Evolutionary conservation across 2,113 vertebrate genomes (phyloP).

Genomic region (Colinus virginianus): DNA sequence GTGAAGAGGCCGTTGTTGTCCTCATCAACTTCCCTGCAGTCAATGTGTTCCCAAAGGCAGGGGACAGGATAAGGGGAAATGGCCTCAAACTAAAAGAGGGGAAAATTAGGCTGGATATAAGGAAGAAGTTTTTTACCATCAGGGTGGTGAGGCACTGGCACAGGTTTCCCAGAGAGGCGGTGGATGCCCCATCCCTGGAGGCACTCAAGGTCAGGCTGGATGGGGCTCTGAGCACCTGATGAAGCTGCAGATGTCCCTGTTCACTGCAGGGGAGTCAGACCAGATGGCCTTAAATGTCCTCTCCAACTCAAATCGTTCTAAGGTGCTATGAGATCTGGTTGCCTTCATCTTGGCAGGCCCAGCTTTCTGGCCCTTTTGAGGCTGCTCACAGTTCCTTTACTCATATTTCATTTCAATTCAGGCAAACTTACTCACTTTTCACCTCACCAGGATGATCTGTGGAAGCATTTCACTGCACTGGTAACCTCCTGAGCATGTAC

Average conservation of each 20-base stretch:
- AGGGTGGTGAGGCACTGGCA: too few relatives aligned
- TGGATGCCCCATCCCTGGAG: too few relatives aligned
- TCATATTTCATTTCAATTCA: background rate
- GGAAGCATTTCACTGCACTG: background rate
- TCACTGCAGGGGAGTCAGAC: too few relatives aligned
- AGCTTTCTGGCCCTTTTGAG: background rate
- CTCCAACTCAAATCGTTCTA: too few relatives aligned
- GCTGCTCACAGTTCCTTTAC: background rate
- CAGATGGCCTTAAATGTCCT: too few relatives aligned
- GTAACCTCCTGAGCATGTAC: background rate
- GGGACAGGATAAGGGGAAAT: background rate
- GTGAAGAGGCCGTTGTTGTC: background rate
- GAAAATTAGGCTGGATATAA: too few relatives aligned
- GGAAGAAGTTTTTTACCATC: too few relatives aligned
- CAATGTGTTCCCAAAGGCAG: background rate
- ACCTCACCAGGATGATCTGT: background rate
- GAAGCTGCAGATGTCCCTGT: too few relatives aligned
- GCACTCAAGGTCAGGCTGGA: too few relatives aligned
- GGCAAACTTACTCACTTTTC: background rate
- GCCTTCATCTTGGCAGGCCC: background rate
- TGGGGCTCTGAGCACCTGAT: too few relatives aligned
- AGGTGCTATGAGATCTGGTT: background rate
- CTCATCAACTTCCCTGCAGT: background rate
- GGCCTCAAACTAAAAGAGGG: too few relatives aligned
- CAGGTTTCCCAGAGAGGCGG: too few relatives aligned